Base-by-base conservation (phyloP, 2,797 vertebrate genomes). In the Eutrigla gurnardus region DNA sequence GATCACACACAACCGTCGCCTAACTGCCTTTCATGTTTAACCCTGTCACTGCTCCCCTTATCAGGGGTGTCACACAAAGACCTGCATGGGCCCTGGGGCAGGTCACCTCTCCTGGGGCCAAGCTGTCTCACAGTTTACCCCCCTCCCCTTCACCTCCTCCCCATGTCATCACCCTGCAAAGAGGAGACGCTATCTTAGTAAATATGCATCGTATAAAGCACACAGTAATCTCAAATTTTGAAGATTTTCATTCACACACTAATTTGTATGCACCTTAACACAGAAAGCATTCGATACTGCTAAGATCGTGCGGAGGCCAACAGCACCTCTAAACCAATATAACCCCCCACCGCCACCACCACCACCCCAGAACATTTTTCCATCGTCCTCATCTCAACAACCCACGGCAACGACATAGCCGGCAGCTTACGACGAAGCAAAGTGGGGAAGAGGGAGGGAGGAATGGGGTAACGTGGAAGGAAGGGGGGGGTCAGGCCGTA, bases 401-500 rank as follows among this genome's bases (percentile, higher is more conserved):
- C 81, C 90, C 82, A 76, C 88, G 80, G 89, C 88, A 87, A 86
- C 81, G 81, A 87, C 86, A 87, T 85, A 86, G 86, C 88, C 73
- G 64, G 69, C 88, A 86, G 89, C 89, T 89, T 89, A 88, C 79
- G 74, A 90, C 74, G 68, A 88, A 85, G 84, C 83, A 90, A 91
- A 92, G 88, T 89, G 86, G 86, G 74, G 91, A 88, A 84, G 89
- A 92, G 94, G 91, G 92, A 94, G 80, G 74, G 75, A 33, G 79
- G 60, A 67, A 63, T 50, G 52, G 67, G 72, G 65, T 75, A 65
- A 89, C 92, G 84, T 82, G 37, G 78, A 84, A 87, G 93, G 89
- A 71, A 83, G 83, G 50, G 78, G 86, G 88, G 93, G 89, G 74
- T 84, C 74, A 76, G 96, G 95, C 96, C 87, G 97, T 99, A 96